A percentile compares a stretch with the other conserved stretches of the same genome.
Evolutionary conservation across 2,888 invertebrate species (phyloP).

Genomic region (Pandemis corylana): DNA sequence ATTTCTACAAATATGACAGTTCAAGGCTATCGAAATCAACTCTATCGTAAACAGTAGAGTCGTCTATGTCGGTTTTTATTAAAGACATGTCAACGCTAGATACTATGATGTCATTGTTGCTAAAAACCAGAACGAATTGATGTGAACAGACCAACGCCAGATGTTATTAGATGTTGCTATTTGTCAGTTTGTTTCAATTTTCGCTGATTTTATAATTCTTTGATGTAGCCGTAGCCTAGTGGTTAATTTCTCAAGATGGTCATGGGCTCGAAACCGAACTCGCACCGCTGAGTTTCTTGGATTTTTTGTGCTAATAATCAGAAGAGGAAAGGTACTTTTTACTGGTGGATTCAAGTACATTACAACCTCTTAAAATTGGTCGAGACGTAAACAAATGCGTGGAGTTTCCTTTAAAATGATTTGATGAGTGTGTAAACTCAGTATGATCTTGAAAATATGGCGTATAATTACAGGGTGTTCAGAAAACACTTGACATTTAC

Average conservation of each 20-base stretch:
- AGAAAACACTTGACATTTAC: conserved; percentile 7
- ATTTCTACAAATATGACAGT: neutral
- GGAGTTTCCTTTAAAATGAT: too few species aligned
- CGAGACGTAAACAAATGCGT: too few species aligned
- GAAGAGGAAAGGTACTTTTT: too few species aligned
- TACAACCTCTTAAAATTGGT: too few species aligned
- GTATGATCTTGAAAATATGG: conserved; percentile 4
- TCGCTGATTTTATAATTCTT: neutral
- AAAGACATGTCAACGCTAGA: conserved; percentile 10
- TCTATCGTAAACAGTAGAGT: conserved; percentile 16
- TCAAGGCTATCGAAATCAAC: conserved; percentile 15
- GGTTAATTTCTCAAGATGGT: too few species aligned
- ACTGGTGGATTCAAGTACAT: too few species aligned
- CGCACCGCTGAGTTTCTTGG: too few species aligned
- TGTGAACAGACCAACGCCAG: conserved; percentile 16
- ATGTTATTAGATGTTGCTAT: conserved; percentile 6
- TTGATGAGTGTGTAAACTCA: too few species aligned
- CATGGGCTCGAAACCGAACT: too few species aligned
- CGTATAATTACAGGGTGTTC: conserved; percentile 9
- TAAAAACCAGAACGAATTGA: conserved; percentile 12
- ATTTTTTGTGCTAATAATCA: too few species aligned
- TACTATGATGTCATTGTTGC: conserved; percentile 35
- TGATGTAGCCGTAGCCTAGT: neutral
- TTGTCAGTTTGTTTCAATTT: conserved; percentile 3
- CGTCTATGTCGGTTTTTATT: conserved; percentile 14